Conservation (phyloP, 1,140 invertebrate species). For the Trichomalopsis sarcophagae region DNA sequence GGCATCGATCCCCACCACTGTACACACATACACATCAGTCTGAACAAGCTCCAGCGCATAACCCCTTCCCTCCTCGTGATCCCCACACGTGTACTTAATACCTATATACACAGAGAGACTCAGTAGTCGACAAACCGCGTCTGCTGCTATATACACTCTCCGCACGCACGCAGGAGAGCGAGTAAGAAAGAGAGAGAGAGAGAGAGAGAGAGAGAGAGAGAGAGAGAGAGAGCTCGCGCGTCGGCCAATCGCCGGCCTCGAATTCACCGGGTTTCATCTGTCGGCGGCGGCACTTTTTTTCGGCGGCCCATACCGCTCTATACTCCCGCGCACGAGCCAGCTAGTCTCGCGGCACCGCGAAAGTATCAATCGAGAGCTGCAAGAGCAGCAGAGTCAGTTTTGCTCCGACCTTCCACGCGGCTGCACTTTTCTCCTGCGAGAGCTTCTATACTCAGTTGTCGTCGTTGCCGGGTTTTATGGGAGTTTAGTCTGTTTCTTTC, state of each 20-base stretch:
- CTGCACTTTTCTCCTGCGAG: not conserved
- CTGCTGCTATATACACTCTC: not conserved
- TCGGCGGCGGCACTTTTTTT: slow-evolving; percentile 1
- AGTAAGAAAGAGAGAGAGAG: too few species aligned
- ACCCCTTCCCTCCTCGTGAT: not conserved
- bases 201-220: not conserved
- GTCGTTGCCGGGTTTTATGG: not conserved
- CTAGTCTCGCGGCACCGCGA: not conserved
- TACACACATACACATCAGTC: not conserved
- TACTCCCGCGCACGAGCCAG: not conserved
- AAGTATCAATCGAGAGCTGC: slow-evolving; percentile 28
- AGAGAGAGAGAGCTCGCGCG: not conserved
- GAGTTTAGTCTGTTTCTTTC: not conserved
- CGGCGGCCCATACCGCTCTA: not conserved
- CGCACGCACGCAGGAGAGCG: too few species aligned
- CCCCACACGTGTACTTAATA: not conserved
- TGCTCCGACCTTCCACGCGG: not conserved
- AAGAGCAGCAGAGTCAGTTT: not conserved
- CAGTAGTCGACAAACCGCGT: not conserved
- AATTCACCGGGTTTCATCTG: slow-evolving; percentile 16
- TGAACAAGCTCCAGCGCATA: not conserved
- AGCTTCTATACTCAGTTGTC: not conserved
- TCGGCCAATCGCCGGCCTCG: not conserved
- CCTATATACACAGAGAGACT: not conserved
- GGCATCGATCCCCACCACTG: not conserved